Evolutionary conservation across 2,113 vertebrate species (phyloP).

Genomic region (Mellivora capensis): DNA sequence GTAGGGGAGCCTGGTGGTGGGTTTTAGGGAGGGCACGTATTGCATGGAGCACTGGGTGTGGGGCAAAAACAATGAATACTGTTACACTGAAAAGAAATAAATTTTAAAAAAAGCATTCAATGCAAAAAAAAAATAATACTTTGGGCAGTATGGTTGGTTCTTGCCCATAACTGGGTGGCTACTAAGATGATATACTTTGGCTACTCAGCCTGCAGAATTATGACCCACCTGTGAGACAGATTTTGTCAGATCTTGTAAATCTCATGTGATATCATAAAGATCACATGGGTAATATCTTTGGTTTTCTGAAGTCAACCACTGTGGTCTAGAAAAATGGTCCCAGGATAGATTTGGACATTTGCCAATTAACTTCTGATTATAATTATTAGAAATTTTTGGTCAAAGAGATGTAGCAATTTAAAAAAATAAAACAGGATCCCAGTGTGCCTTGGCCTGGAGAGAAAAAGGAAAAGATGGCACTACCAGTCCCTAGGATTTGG

Average conservation of each 20-base stretch:
- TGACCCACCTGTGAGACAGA: not conserved
- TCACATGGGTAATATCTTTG: not conserved
- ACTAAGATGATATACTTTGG: not conserved
- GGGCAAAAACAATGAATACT: too few relatives aligned
- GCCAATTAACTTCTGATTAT: not conserved
- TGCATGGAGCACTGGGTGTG: too few relatives aligned
- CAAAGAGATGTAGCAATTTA: not conserved
- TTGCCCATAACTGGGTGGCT: not conserved
- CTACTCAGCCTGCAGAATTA: not conserved
- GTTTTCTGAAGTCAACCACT: not conserved
- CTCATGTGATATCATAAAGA: not conserved
- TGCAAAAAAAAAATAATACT: not conserved
- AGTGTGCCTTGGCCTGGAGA: not conserved
- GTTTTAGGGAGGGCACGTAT: too few relatives aligned
- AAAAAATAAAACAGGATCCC: not conserved
- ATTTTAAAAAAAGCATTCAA: not conserved
- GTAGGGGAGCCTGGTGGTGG: too few relatives aligned
- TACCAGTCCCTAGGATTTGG: rapidly evolving
- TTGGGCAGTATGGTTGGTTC: not conserved
- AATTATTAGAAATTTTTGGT: not conserved
- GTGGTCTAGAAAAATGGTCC: not conserved
- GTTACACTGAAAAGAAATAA: too few relatives aligned
- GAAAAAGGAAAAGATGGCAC: not conserved
- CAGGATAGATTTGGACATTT: not conserved
- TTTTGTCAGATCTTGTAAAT: not conserved